These are phyloP conservation scores for Ichneumon xanthorius DNA, from an alignment of 2,888 invertebrate genomes.

Conservation along the genomic window DNA sequence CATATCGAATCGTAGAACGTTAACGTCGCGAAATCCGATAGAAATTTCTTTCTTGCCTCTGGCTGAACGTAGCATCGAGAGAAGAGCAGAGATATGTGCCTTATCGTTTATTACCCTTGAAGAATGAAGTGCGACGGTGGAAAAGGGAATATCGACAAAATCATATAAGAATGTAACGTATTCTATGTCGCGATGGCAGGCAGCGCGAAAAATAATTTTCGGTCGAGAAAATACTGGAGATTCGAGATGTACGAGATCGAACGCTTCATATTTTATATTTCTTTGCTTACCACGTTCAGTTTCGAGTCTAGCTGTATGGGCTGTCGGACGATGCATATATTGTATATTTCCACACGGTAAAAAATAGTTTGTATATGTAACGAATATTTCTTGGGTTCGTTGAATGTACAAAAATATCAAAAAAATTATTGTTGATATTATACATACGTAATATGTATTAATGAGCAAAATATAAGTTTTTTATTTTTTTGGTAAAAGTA, in stretches of 20 bases:
- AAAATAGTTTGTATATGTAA: too few species aligned
- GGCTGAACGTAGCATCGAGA: background rate
- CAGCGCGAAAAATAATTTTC: background rate
- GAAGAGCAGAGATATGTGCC: background rate
- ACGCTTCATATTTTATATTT: background rate
- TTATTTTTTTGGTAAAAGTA: background rate
- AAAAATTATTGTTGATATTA: background rate
- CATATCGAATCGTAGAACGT: background rate
- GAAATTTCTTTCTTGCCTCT: conserved; percentile 16
- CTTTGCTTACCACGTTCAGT: too few species aligned
- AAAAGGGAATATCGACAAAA: background rate
- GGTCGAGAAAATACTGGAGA: background rate
- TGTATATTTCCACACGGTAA: too few species aligned
- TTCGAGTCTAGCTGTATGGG: too few species aligned
- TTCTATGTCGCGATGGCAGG: background rate
- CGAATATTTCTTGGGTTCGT: too few species aligned
- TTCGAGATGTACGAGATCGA: background rate
- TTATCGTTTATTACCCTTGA: background rate
- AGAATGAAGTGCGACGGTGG: background rate
- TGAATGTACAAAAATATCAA: background rate
- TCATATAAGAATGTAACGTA: background rate
- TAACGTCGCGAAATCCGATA: conserved; percentile 28
- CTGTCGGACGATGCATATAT: too few species aligned
- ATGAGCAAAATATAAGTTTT: background rate
- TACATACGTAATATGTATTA: background rate